These are phyloP conservation scores for Cyclophora albipunctata DNA, from an alignment of 2,888 invertebrate genomes.

Conservation along the genomic window DNA sequence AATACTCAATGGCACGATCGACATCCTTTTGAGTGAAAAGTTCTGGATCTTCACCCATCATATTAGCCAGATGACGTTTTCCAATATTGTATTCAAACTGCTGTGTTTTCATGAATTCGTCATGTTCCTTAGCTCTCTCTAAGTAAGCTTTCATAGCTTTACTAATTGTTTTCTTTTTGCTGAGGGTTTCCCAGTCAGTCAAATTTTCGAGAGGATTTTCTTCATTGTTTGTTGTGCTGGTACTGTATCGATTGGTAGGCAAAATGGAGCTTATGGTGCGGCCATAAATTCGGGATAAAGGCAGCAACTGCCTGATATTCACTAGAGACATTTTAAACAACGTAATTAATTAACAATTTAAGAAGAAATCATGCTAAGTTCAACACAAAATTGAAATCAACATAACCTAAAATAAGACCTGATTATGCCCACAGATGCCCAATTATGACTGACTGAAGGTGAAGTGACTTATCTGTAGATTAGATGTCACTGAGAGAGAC, in stretches of 20 bases:
- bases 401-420: too few species aligned
- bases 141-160: conserved; percentile 94
- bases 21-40: conserved; percentile 91
- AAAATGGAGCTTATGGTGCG: conserved; percentile 26
- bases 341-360: too few species aligned
- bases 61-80: conserved; percentile 96
- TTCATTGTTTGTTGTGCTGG: conserved; percentile 23
- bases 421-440: too few species aligned
- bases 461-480: too few species aligned
- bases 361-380: too few species aligned
- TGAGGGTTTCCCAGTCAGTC: conserved; percentile 62
- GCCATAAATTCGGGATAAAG: conserved; percentile 28
- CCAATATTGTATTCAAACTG: conserved; percentile 90
- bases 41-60: conserved; percentile 97
- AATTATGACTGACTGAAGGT: too few species aligned
- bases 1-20: conserved; percentile 90
- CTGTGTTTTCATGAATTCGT: conserved; percentile 88
- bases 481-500: too few species aligned
- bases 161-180: conserved; percentile 79
- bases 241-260: conserved; percentile 36
- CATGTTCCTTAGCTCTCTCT: conserved; percentile 86
- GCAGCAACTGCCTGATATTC: conserved; percentile 37
- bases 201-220: conserved; percentile 39
- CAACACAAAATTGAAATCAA: too few species aligned
- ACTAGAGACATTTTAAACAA: conserved; percentile 37